Evolutionary conservation across 2,113 vertebrate species (phyloP).

Genomic region (Caloenas nicobarica): DNA sequence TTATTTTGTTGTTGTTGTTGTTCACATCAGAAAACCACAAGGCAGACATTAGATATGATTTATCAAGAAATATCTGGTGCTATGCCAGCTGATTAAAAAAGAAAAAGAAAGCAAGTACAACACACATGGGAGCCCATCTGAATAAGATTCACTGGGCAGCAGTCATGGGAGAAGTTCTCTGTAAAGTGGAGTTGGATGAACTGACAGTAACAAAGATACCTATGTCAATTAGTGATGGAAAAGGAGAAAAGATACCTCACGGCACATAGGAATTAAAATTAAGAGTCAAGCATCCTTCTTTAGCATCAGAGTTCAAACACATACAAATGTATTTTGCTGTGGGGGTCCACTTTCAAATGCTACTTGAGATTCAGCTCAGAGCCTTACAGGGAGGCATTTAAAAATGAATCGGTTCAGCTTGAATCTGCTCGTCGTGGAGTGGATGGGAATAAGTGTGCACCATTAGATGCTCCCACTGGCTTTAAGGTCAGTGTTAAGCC

Average conservation of each 20-base stretch:
- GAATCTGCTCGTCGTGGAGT: not conserved
- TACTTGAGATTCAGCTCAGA: not conserved
- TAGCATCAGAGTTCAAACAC: not conserved
- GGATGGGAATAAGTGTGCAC: not conserved
- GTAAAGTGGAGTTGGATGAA: not conserved
- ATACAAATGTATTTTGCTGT: not conserved
- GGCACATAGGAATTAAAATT: not conserved
- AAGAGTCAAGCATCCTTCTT: not conserved
- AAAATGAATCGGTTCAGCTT: not conserved
- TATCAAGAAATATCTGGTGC: constrained; percentile 39
- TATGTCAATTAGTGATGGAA: not conserved
- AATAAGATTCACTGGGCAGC: not conserved
- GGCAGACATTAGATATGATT: constrained; percentile 49
- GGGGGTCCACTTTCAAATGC: not conserved
- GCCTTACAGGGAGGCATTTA: not conserved
- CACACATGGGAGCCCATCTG: not conserved
- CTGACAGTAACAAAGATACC: not conserved
- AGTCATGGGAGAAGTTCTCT: constrained; percentile 5
- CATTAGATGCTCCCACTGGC: not conserved
- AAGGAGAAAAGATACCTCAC: not conserved
- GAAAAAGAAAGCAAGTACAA: constrained; percentile 11
- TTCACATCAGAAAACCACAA: constrained; percentile 54
- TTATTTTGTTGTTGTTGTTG: constrained; percentile 32
- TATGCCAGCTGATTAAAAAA: constrained; percentile 43
- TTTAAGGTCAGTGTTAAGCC: not conserved